A percentile compares a stretch with the other conserved stretches of the same genome.
These are phyloP conservation scores for Ophthalmolycus amberensis DNA, from an alignment of 2,113 vertebrate species.

Conservation along the genomic window DNA sequence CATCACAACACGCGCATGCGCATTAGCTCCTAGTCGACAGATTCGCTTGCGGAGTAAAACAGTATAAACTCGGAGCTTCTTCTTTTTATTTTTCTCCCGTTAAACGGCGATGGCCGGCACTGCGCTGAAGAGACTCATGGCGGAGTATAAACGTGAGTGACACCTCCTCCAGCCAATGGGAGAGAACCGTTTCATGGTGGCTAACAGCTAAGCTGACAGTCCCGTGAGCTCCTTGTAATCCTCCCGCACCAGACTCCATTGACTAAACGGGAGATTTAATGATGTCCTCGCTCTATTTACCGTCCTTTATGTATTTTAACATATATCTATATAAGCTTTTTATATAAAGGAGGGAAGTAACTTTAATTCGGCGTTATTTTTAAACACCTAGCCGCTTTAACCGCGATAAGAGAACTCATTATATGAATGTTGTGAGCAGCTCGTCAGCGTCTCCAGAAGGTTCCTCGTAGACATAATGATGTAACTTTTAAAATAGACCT, in stretches of 20 bases:
- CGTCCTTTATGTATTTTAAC: fast-evolving
- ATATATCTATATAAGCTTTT: fast-evolving
- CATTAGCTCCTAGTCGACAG: background rate
- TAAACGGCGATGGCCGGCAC: conserved; percentile 75
- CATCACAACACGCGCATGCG: conserved; percentile 6
- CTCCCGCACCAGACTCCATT: background rate
- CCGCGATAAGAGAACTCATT: background rate
- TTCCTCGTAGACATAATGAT: background rate
- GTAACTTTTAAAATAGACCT: too few relatives aligned
- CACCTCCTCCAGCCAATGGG: background rate
- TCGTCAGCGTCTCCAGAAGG: background rate
- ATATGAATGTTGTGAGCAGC: background rate
- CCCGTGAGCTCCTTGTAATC: background rate
- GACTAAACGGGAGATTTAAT: background rate
- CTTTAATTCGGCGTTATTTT: background rate
- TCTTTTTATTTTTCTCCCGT: background rate
- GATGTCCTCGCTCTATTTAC: fast-evolving
- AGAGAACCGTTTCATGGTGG: too few relatives aligned
- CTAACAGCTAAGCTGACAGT: conserved; percentile 27
- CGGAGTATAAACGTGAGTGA: conserved; percentile 81
- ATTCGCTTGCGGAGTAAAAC: background rate
- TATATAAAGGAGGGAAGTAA: fast-evolving
- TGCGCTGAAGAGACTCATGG: conserved; percentile 81
- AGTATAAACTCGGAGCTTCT: background rate
- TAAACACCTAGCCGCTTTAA: fast-evolving